Percentiles rank a stretch among this genome's conserved stretches.
Conservation (phyloP, 2,113 vertebrate species). For the Mastomys natalensis region DNA sequence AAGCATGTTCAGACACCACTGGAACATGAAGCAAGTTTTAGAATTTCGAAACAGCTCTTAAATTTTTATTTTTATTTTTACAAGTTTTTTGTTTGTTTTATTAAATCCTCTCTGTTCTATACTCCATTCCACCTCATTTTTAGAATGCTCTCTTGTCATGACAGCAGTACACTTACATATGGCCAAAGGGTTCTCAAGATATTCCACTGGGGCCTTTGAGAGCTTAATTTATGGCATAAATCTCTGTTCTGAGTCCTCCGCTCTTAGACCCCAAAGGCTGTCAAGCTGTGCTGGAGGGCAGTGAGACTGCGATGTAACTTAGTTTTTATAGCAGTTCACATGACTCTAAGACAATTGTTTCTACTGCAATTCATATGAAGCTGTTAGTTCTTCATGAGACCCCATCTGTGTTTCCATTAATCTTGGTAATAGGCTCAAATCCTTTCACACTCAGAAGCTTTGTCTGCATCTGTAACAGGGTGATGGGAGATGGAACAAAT, state of each 20-base stretch:
- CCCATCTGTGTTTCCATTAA: slow-evolving; percentile 75
- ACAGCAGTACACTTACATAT: slow-evolving; percentile 56
- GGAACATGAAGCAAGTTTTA: slow-evolving; percentile 67
- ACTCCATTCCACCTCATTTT: slow-evolving; percentile 40
- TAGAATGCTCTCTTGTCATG: slow-evolving; percentile 57
- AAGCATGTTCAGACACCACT: slow-evolving; percentile 67
- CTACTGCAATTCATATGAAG: slow-evolving; percentile 71
- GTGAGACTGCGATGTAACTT: slow-evolving; percentile 54
- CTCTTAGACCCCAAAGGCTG: slow-evolving; percentile 63
- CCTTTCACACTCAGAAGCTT: slow-evolving; percentile 67
- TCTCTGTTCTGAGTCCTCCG: slow-evolving; percentile 58
- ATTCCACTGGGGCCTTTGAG: slow-evolving; percentile 48
- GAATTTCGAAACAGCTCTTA: slow-evolving; percentile 71
- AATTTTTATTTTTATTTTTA: slow-evolving; percentile 77
- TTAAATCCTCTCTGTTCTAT: slow-evolving; percentile 48
- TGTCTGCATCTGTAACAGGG: slow-evolving; percentile 54
- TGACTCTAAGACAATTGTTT: slow-evolving; percentile 75
- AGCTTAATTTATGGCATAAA: slow-evolving; percentile 71
- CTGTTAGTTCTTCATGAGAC: slow-evolving; percentile 59
- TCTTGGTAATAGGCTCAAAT: slow-evolving; percentile 71
- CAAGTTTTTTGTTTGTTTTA: not conserved
- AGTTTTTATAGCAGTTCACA: slow-evolving; percentile 69
- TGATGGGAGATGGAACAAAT: slow-evolving; percentile 69
- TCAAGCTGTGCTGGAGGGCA: slow-evolving; percentile 65
- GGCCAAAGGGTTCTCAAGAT: slow-evolving; percentile 58